A percentile compares a stretch with the other conserved stretches of the same genome.
Conservation (phyloP, 2,113 vertebrate genomes). For the Pogona vitticeps region DNA sequence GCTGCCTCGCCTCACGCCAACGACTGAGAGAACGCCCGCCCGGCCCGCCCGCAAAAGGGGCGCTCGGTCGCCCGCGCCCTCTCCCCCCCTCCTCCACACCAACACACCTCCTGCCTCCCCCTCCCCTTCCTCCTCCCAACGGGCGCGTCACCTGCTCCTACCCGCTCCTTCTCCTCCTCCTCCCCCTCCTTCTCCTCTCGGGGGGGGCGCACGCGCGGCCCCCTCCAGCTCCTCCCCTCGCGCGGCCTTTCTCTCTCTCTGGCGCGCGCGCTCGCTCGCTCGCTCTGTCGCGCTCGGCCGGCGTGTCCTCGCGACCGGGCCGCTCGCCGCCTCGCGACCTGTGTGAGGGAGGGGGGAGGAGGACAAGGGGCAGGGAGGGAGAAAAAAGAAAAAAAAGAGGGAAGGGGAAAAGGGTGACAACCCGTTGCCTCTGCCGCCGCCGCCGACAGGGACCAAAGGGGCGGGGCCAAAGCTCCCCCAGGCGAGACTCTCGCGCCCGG, state of each 20-base stretch:
- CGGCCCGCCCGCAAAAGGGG: too few relatives aligned
- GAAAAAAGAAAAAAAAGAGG: not conserved
- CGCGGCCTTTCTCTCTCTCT: not conserved
- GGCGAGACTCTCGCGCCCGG: slow-evolving; percentile 3
- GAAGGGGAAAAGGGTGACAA: slow-evolving; percentile 20
- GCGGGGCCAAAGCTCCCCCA: not conserved
- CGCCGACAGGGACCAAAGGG: slow-evolving; percentile 26
- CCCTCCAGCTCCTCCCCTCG: not conserved
- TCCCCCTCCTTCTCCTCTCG: not conserved
- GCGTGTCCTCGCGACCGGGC: not conserved
- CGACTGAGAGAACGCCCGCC: too few relatives aligned
- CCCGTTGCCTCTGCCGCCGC: not conserved
- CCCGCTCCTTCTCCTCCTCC: not conserved
- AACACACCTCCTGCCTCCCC: not conserved
- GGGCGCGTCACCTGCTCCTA: slow-evolving; percentile 28
- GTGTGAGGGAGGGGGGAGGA: not conserved
- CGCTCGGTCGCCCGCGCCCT: not conserved
- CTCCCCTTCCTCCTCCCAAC: not conserved
- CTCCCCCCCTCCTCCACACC: not conserved
- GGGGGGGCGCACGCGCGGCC: slow-evolving; percentile 11
- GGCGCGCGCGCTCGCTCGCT: not conserved
- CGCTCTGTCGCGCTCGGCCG: not conserved
- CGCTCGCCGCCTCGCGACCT: not conserved
- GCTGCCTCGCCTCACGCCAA: too few relatives aligned
- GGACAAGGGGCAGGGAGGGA: not conserved